Percentiles rank a stretch among this genome's conserved stretches.
Evolutionary conservation across 2,797 vertebrate genomes (phyloP).

Genomic region (Cirrhinus mrigala): DNA sequence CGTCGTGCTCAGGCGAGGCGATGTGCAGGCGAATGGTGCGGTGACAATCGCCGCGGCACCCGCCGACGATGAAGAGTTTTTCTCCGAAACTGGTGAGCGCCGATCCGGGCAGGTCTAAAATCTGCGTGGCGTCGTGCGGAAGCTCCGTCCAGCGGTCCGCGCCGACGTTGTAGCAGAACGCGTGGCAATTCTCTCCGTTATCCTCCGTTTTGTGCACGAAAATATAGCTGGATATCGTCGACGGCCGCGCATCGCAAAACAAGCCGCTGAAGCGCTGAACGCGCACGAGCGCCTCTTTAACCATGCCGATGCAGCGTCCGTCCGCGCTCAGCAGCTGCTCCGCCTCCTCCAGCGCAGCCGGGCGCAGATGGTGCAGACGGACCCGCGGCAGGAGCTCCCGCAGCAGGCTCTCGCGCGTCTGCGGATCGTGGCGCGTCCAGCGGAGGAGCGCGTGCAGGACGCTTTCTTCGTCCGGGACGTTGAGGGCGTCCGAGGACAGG

Average conservation of each 20-base stretch:
- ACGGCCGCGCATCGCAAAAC: slow-evolving; percentile 88
- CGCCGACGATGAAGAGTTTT: slow-evolving; percentile 95
- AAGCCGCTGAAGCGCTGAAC: slow-evolving; percentile 83
- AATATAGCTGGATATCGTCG: slow-evolving; percentile 93
- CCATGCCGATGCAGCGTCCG: slow-evolving; percentile 75
- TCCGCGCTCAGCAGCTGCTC: slow-evolving; percentile 79
- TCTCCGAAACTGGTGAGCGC: slow-evolving; percentile 90
- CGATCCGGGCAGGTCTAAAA: slow-evolving; percentile 90
- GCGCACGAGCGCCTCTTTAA: slow-evolving; percentile 80
- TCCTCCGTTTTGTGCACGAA: slow-evolving; percentile 96
- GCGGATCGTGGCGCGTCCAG: slow-evolving; percentile 84
- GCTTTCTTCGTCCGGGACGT: slow-evolving; percentile 87
- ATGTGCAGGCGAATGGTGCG: slow-evolving; percentile 90
- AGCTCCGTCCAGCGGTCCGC: slow-evolving; percentile 90
- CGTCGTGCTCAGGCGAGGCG: slow-evolving; percentile 87
- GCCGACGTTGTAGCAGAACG: slow-evolving; percentile 93
- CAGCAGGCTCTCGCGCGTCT: slow-evolving; percentile 81
- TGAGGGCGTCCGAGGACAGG: slow-evolving; percentile 84
- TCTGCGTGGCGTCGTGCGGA: slow-evolving; percentile 66
- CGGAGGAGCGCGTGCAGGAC: slow-evolving; percentile 85
- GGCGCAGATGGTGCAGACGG: slow-evolving; percentile 91
- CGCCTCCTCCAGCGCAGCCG: slow-evolving; percentile 80
- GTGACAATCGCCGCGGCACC: slow-evolving; percentile 90
- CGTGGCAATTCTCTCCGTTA: slow-evolving; percentile 82
- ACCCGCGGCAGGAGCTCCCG: slow-evolving; percentile 85